Percentiles rank a stretch among this genome's conserved stretches.
phyloP scores from a whole-genome alignment of 2,888 invertebrate species.

The Hoplodrina ambigua region DNA sequence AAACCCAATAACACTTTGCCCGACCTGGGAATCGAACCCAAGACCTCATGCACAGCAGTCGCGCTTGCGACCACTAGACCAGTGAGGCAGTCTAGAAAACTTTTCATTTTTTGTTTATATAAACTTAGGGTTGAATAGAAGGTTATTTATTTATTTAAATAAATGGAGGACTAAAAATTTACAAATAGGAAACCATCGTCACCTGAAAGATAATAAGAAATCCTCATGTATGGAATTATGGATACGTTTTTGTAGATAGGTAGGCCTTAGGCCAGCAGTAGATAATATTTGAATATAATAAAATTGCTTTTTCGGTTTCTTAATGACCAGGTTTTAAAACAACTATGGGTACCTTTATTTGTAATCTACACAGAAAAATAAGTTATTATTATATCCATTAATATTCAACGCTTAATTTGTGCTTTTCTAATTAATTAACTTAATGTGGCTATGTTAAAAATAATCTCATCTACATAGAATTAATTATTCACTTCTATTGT shows the following conservation, averaged over 20 bases:
- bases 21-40: no score
- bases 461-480: slow-evolving; percentile 18
- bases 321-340: neutral
- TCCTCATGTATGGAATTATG: no score
- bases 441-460: slow-evolving; percentile 12
- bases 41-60: no score
- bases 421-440: slow-evolving; percentile 23
- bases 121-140: neutral
- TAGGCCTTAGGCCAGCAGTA: neutral
- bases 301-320: neutral
- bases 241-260: neutral
- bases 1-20: no score
- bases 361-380: neutral
- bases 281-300: no score
- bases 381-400: slow-evolving; percentile 12
- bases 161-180: no score
- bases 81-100: no score
- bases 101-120: neutral
- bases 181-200: no score
- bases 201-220: no score
- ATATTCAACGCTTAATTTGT: slow-evolving; percentile 5
- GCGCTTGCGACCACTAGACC: no score
- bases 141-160: no score
- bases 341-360: neutral
- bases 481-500: slow-evolving; percentile 30